A percentile compares a stretch with the other conserved stretches of the same genome.
Conservation (phyloP, 2,888 invertebrate species). For the Aelia acuminata region DNA sequence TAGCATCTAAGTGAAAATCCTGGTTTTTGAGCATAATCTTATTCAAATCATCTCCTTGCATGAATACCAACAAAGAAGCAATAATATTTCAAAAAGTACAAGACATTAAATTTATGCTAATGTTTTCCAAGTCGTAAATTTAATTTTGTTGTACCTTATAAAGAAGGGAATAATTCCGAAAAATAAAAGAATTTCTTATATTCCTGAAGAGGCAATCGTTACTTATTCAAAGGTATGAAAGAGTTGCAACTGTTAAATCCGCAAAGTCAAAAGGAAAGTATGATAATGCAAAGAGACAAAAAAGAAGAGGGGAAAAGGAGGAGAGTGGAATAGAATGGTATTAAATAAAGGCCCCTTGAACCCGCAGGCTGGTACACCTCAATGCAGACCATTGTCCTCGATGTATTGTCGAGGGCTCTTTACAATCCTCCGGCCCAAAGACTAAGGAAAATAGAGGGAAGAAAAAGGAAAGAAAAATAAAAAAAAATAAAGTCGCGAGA, state of each 20-base stretch:
- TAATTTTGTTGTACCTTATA: too few relatives aligned
- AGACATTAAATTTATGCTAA: too few relatives aligned
- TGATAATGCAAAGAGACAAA: constrained; percentile 4
- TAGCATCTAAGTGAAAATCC: too few relatives aligned
- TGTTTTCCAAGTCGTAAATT: too few relatives aligned
- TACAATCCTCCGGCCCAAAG: constrained; percentile 28
- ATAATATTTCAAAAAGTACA: too few relatives aligned
- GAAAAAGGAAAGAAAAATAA: not conserved
- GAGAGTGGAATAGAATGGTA: constrained; percentile 35
- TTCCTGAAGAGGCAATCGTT: too few relatives aligned
- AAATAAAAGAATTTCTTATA: too few relatives aligned
- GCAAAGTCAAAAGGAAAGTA: not conserved
- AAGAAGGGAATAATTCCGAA: too few relatives aligned
- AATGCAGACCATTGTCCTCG: constrained; percentile 49
- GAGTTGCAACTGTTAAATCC: not conserved
- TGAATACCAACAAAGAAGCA: too few relatives aligned
- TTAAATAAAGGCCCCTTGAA: constrained; percentile 37
- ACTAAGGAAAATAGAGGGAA: constrained; percentile 36
- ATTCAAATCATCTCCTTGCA: too few relatives aligned
- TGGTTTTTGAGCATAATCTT: too few relatives aligned
- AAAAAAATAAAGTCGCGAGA: not conserved
- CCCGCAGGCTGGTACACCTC: constrained; percentile 20
- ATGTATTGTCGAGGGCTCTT: constrained; percentile 44
- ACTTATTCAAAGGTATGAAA: not conserved
- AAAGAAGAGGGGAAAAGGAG: not conserved